Evolutionary conservation across 2,113 vertebrate species (phyloP).

Genomic region (Crotalus viridis): DNA sequence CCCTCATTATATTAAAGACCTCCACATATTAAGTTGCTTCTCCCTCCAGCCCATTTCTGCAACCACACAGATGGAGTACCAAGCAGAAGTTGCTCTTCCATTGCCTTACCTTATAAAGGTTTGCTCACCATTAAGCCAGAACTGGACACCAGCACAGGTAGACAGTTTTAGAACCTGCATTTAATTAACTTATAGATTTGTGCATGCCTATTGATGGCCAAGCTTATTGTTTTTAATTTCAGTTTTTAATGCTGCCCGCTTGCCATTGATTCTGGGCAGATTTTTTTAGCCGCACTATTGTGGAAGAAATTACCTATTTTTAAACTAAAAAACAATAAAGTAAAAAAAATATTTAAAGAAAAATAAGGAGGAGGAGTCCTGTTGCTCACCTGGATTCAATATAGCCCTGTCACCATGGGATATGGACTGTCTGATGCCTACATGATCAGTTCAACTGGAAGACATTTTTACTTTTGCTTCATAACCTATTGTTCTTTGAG

Average conservation of each 20-base stretch:
- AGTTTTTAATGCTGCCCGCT: not conserved
- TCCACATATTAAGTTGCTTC: not conserved
- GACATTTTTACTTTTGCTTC: not conserved
- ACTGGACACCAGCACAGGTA: not conserved
- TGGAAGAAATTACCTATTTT: not conserved
- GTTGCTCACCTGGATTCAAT: not conserved
- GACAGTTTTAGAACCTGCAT: not conserved
- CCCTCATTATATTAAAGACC: not conserved
- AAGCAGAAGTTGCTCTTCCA: not conserved
- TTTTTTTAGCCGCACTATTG: not conserved
- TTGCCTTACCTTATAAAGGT: not conserved
- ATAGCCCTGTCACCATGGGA: not conserved
- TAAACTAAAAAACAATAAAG: not conserved
- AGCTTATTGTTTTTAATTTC: not conserved
- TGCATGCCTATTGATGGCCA: not conserved
- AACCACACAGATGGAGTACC: not conserved
- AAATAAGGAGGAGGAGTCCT: not conserved
- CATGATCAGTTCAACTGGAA: not conserved
- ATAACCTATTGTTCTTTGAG: not conserved
- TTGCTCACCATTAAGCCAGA: not conserved
- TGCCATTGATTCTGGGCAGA: not conserved
- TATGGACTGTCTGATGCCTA: not conserved
- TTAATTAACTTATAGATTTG: not conserved
- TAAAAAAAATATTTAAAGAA: not conserved
- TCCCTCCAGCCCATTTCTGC: not conserved